These are phyloP conservation scores for Pteropus alecto DNA, from an alignment of 2,113 vertebrate genomes.

Conservation along the genomic window DNA sequence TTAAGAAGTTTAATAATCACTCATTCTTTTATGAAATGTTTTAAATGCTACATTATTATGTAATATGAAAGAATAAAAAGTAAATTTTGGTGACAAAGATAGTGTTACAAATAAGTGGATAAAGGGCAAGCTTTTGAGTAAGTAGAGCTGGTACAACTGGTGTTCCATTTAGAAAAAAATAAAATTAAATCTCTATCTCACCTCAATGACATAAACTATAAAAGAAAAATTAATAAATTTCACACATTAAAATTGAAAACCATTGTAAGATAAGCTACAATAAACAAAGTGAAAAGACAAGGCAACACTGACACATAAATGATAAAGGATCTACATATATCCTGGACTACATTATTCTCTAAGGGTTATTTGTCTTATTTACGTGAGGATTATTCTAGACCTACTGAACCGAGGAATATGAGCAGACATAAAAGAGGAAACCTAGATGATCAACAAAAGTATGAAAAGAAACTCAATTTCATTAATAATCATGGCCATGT, in stretches of 20 bases:
- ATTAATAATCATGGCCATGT: background rate
- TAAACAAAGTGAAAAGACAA: background rate
- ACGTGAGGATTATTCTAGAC: background rate
- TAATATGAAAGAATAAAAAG: background rate
- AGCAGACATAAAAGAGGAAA: background rate
- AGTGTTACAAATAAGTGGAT: background rate
- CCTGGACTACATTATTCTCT: background rate
- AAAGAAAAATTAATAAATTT: background rate
- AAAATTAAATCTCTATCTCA: background rate
- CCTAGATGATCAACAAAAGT: background rate
- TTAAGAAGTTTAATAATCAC: background rate
- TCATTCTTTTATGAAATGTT: background rate
- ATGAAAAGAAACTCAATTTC: background rate
- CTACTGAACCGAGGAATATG: background rate
- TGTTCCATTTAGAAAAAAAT: background rate
- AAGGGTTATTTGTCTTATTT: background rate
- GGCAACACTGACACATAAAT: background rate
- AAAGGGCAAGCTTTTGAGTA: background rate
- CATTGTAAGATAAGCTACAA: background rate
- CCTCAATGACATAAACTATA: background rate
- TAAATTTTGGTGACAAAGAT: background rate
- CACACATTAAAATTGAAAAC: conserved; percentile 2
- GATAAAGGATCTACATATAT: background rate
- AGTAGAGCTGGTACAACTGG: background rate
- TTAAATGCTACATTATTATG: background rate